These are phyloP conservation scores for Pangasius sanitwongsei DNA, from an alignment of 2,797 vertebrate genomes.

Conservation along the genomic window DNA sequence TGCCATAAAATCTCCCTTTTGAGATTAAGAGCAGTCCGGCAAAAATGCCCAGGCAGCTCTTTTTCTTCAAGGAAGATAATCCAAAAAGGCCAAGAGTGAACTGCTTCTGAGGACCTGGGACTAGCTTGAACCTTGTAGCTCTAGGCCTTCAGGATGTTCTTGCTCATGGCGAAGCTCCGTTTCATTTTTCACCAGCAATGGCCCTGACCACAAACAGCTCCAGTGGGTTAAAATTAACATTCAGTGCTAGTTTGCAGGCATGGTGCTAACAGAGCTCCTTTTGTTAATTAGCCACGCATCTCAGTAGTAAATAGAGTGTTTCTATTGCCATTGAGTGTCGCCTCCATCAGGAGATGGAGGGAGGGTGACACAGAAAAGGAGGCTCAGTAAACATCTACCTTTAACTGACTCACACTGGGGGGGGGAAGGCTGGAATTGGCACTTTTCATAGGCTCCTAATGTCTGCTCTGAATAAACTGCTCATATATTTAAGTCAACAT, in stretches of 20 bases:
- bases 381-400: conserved; percentile 55
- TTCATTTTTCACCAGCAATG: conserved; percentile 59
- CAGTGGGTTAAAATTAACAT: conserved; percentile 70
- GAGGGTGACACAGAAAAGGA: conserved; percentile 49
- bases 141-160: conserved; percentile 29
- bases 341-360: conserved; percentile 49
- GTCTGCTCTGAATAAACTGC: neutral
- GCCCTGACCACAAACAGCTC: conserved; percentile 58
- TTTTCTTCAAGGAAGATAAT: conserved; percentile 14
- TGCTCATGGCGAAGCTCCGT: conserved; percentile 50
- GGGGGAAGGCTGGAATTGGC: conserved; percentile 1
- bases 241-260: conserved; percentile 67
- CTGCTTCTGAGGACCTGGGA: neutral
- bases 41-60: neutral
- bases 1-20: conserved; percentile 41
- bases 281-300: conserved; percentile 80
- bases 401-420: conserved; percentile 43
- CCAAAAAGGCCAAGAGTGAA: neutral
- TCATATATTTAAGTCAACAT: neutral
- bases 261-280: conserved; percentile 73
- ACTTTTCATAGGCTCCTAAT: neutral
- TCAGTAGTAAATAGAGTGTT: conserved; percentile 72
- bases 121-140: neutral
- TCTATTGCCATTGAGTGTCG: conserved; percentile 66
- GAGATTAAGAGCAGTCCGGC: neutral